phyloP scores from a whole-genome alignment of 2,888 invertebrate genomes.

The Horisme vitalbata region DNA sequence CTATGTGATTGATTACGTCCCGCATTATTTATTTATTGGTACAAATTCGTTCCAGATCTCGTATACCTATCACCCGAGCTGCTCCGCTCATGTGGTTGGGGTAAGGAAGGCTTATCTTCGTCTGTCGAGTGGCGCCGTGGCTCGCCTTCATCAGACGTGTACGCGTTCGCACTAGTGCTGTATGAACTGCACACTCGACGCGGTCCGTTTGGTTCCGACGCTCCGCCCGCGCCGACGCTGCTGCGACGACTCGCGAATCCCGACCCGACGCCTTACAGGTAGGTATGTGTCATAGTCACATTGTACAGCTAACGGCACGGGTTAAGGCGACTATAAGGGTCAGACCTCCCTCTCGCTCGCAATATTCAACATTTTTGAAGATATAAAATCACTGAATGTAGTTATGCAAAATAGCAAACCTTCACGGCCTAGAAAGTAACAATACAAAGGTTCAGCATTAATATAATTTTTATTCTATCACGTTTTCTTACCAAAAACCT shows the following conservation, averaged over 20 bases:
- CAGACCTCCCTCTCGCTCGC: too few relatives aligned
- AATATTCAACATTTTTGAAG: too few relatives aligned
- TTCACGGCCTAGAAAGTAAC: too few relatives aligned
- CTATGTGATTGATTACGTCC: too few relatives aligned
- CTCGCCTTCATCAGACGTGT: constrained; percentile 91
- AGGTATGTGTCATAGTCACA: constrained; percentile 61
- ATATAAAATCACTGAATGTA: too few relatives aligned
- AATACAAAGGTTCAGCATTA: too few relatives aligned
- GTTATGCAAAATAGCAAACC: too few relatives aligned
- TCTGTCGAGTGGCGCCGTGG: constrained; percentile 72
- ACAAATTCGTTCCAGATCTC: constrained; percentile 70
- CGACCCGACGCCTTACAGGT: constrained; percentile 83
- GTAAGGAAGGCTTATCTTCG: constrained; percentile 50
- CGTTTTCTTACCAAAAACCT: too few relatives aligned
- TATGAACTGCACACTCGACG: constrained; percentile 94
- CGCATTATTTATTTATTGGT: neutral
- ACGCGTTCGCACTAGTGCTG: constrained; percentile 93
- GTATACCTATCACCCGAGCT: constrained; percentile 93
- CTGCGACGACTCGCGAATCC: constrained; percentile 83
- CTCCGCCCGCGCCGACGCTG: constrained; percentile 85
- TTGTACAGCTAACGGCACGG: too few relatives aligned
- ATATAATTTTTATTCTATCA: too few relatives aligned
- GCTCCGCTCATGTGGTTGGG: constrained; percentile 79
- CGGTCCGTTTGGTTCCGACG: constrained; percentile 91
- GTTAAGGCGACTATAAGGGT: too few relatives aligned